A percentile compares a stretch with the other conserved stretches of the same genome.
Evolutionary conservation across 2,888 invertebrate genomes (phyloP).

Genomic region (Spialia ferax): DNA sequence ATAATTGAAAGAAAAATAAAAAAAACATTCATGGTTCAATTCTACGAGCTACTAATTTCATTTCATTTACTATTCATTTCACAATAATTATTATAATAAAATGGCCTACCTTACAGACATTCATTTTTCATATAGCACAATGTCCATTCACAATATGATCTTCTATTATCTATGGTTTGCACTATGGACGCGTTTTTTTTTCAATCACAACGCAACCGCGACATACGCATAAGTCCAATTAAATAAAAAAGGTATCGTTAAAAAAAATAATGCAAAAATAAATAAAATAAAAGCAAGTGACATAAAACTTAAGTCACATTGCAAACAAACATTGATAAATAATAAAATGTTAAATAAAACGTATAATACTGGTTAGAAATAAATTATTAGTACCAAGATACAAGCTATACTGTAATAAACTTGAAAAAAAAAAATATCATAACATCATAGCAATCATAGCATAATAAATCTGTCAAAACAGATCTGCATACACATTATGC

Average conservation of each 20-base stretch:
- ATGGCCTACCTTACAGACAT: constrained; percentile 86
- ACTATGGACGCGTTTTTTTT: constrained; percentile 47
- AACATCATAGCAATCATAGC: no score
- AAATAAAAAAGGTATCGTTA: constrained; percentile 22
- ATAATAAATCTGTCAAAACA: no score
- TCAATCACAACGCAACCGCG: constrained; percentile 40
- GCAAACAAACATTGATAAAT: constrained; percentile 69
- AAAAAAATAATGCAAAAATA: constrained; percentile 42
- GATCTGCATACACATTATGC: no score
- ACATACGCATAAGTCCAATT: constrained; percentile 23
- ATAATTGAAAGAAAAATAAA: constrained; percentile 37
- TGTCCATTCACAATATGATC: constrained; percentile 83
- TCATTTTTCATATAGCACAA: constrained; percentile 66
- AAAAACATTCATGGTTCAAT: constrained; percentile 80
- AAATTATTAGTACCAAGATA: no score
- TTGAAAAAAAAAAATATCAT: no score
- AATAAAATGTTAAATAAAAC: no score
- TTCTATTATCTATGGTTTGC: constrained; percentile 58
- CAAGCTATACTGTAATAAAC: no score
- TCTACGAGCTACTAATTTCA: constrained; percentile 56
- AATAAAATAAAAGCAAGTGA: constrained; percentile 66
- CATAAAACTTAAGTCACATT: constrained; percentile 77
- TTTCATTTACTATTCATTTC: constrained; percentile 33
- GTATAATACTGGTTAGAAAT: no score
- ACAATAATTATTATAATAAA: constrained; percentile 55